These are phyloP conservation scores for Centroberyx gerrardi DNA, from an alignment of 2,797 vertebrate species.

Conservation along the genomic window DNA sequence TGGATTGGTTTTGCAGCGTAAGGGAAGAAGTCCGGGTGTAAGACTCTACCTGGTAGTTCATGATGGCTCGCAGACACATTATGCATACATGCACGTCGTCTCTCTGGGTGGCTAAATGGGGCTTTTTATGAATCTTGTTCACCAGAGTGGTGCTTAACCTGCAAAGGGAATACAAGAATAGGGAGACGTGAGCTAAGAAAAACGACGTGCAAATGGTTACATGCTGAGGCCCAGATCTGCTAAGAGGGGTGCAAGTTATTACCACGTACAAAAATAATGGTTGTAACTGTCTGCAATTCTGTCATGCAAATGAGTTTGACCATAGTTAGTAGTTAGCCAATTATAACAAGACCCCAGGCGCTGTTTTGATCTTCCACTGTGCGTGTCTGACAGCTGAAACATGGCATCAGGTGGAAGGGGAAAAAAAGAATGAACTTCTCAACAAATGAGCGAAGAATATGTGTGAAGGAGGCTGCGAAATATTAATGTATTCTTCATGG, in stretches of 20 bases:
- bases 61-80: constrained; percentile 98
- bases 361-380: not conserved
- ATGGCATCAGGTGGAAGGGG: not conserved
- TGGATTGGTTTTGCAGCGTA: not conserved
- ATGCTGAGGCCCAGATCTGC: not conserved
- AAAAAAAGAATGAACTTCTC: constrained; percentile 5
- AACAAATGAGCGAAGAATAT: not conserved
- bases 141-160: constrained; percentile 88
- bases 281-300: not conserved
- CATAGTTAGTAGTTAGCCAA: not conserved
- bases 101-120: constrained; percentile 89
- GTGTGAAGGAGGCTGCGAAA: not conserved
- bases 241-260: not conserved
- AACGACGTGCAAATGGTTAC: not conserved
- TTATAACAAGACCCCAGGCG: constrained; percentile 11
- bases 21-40: not conserved
- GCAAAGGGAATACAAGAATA: constrained; percentile 36
- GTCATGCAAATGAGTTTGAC: not conserved
- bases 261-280: not conserved
- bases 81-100: constrained; percentile 97
- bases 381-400: constrained; percentile 20
- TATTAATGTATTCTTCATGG: not conserved
- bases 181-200: not conserved
- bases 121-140: constrained; percentile 87
- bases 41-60: constrained; percentile 95